Evolutionary conservation across 2,888 invertebrate species (phyloP), one percentile per base, ranked within the genome.

Genomic region (Theretra japonica): DNA sequence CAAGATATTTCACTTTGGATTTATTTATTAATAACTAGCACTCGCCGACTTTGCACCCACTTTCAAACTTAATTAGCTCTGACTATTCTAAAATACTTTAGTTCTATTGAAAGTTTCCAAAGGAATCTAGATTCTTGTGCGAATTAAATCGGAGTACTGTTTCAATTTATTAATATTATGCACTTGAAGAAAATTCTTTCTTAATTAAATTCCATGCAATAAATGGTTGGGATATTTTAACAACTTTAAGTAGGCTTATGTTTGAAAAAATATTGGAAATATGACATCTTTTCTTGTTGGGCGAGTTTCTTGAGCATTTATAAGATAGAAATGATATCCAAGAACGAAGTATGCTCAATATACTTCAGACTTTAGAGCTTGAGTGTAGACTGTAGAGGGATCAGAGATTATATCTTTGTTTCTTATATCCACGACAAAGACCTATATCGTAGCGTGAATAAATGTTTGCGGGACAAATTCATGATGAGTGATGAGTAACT

Each of bases 11-110:
- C 41, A 48, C 41, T 65, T 23, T 7, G 21, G 41, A 65, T 41
- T 65, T 65, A 48, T 65, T 65, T 65, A 48, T 65, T 65, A 65
- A 21, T 62, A 62, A 62, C 33, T 62, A 23, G n/a, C 48, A 23
- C 17, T 65, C 65, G 23, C 11, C 19, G 48, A 48, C 65, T 65
- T 65, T 17, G 48, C 65, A 48, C 41, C 15, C 41, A 41, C 65
- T 65, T 65, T 48, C 23, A 65, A 65, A 65, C 41, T 41, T 41
- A 65, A 65, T 65, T 65, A 65, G 23, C 41, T 48, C 41, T 21
- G 23, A 65, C 65, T 4, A 48, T 65, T 65, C 65, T 17, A 65
- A 65, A 23, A n/a, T 53, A 53, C 19, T 48, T 19, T 25, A 65
- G 19, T 25, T 65, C 23, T 48, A 21, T 48, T 65, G 17, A 48